Conservation (phyloP, 2,113 vertebrate species). For the Rafetus swinhoei region DNA sequence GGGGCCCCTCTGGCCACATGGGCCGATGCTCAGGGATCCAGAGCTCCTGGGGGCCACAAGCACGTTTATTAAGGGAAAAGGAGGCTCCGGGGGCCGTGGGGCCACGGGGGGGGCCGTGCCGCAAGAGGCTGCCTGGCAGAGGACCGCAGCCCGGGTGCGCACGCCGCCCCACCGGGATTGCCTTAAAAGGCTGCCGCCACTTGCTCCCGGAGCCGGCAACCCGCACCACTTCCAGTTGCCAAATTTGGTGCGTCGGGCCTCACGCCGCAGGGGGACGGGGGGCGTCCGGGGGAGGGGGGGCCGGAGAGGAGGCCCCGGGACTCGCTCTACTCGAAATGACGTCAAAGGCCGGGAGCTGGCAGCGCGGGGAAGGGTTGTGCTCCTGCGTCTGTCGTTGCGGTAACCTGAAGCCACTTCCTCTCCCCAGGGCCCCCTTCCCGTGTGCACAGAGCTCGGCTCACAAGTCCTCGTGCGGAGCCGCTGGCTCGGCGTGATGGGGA, state of each 20-base stretch:
- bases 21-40: no score
- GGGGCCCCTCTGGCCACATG: background rate
- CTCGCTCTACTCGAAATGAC: background rate
- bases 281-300: background rate
- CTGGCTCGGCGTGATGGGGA: background rate
- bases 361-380: background rate
- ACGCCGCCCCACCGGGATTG: background rate
- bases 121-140: background rate
- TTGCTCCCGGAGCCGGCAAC: background rate
- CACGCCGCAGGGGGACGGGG: background rate
- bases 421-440: background rate
- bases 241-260: slow-evolving; percentile 12
- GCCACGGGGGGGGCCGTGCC: no score
- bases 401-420: slow-evolving; percentile 42
- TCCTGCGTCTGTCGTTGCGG: slow-evolving; percentile 12
- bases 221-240: background rate
- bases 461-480: background rate
- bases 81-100: no score
- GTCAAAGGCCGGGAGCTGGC: background rate
- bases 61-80: background rate
- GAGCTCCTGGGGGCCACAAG: no score
- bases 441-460: no score
- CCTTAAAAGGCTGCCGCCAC: background rate
- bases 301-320: background rate
- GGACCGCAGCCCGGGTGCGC: background rate